Base-by-base conservation (phyloP, 2,888 invertebrate genomes). In the Pristionchus japonicus region DNA sequence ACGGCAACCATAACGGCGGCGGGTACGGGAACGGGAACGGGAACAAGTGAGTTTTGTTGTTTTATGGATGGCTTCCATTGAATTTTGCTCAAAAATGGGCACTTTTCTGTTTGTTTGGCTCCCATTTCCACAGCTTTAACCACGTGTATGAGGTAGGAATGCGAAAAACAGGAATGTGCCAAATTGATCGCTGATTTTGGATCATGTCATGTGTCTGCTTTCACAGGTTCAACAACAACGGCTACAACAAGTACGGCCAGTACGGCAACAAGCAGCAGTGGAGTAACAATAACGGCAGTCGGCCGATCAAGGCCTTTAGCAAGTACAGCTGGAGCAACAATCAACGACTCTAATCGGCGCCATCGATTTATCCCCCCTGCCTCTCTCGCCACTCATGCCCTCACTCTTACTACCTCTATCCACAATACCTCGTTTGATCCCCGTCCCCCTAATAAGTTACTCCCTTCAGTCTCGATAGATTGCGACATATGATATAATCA, bases 281-380 rank as follows among this genome's bases (percentile, higher is more conserved):
- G 23, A 15, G 57, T 20, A 64, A 64, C 64, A 64, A 34, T 34
- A 67, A 67, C 67, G 67, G 67, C 15, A 23, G 43, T 34, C 49
- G 82, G 17, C 82, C 82, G 20, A 52, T 83, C 82, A 83, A 83
- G 52, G 37, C 52, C 1, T 83, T 83, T 52, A 31, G 43, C 37
- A 83, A 52, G 31, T 52, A 52, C 82, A 52, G 3, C 4, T 83
- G 82, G 52, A 15, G 3, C 23, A 20, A 31, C 23, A 31, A 52
- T 49, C 52, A 83, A 23, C 49, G 49, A n/a, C 43, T 77, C 20
- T 52, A 43, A 52, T 31, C 70, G 52, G 34, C 15, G 82, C 11
- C 52, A 20, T 49, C 47, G n/a, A 40, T 4, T 40, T 3, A 0
- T 52, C 52, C 52, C 52, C 52, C 47, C 4, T 43, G 17, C 77